Evolutionary conservation across 2,888 invertebrate species (phyloP), one percentile per base, ranked within the genome.

Genomic region (Drosophila anomalipes): DNA sequence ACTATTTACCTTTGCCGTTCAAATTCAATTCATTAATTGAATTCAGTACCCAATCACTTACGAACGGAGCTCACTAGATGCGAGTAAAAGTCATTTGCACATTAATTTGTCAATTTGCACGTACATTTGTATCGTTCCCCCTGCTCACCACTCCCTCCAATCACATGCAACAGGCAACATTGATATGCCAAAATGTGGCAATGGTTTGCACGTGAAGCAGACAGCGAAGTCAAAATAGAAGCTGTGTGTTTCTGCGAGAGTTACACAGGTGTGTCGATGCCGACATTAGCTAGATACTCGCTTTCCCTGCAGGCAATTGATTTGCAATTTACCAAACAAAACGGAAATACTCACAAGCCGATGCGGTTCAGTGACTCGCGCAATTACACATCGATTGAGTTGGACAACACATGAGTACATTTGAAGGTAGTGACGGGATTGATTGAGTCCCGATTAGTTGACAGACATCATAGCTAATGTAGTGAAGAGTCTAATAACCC

Each of bases 301-400:
- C 41, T 9, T 64, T 72, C 56, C 62, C 56, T 63, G 49, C 59
- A 70, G 73, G 61, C 84, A 90, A 86, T 90, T 90, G 89, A 90
- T 82, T 90, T 87, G 75, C 64, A 87, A 90, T 86, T 87, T 82
- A 66, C 59, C 80, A 66, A 78, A 78, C 70, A 82, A 86, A 47
- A 79, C 81, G 72, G 71, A 67, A 70, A 57, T 58, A 64, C 51
- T 47, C 52, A 65, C 66, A 64, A 68, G 54, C 53, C 57, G 39
- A 65, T 76, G 70, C 64, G 76, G 73, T 60, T 84, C 79, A 82
- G 22, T 87, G 79, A 61, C 35, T 76, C 70, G 65, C 58, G 69
- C 88, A 84, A 89, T 84, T 87, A 84, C 84, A 65, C 67, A 47
- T 66, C 65, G 57, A 32, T 78, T 54, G 65, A 33, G 41, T 28